Conservation (phyloP, 2,797 vertebrate genomes). For the Limosa lapponica region DNA sequence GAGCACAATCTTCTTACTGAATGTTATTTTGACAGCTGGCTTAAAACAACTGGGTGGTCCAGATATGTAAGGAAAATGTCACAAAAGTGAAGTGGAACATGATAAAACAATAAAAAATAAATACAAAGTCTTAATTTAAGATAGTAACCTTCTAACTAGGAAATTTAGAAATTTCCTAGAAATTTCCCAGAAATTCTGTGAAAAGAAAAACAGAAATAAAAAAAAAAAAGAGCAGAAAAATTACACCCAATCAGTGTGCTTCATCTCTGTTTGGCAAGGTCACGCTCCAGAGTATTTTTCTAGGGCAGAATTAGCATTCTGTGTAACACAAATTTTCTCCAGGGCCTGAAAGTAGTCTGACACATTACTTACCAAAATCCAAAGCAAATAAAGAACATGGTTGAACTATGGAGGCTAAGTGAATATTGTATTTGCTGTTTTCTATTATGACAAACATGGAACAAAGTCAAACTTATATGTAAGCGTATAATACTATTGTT, state of each 20-base stretch:
- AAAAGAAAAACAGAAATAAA: not conserved
- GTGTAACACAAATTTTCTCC: not conserved
- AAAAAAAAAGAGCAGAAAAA: not conserved
- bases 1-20: not conserved
- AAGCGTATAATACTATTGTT: not conserved
- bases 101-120: constrained; percentile 15
- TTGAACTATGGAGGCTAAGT: not conserved
- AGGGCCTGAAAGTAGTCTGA: not conserved
- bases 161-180: not conserved
- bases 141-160: not conserved
- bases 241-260: not conserved
- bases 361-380: not conserved
- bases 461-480: not conserved
- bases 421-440: constrained; percentile 5
- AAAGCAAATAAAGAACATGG: not conserved
- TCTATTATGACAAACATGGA: constrained; percentile 5
- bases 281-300: not conserved
- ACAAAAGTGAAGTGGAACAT: not conserved
- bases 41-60: constrained; percentile 39
- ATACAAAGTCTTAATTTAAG: not conserved
- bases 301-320: not conserved
- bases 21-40: constrained; percentile 39
- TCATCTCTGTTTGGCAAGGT: not conserved
- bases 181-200: not conserved
- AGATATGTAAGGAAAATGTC: not conserved